Evolutionary conservation across 2,113 vertebrate species (phyloP).

Genomic region (Nicator chloris): DNA sequence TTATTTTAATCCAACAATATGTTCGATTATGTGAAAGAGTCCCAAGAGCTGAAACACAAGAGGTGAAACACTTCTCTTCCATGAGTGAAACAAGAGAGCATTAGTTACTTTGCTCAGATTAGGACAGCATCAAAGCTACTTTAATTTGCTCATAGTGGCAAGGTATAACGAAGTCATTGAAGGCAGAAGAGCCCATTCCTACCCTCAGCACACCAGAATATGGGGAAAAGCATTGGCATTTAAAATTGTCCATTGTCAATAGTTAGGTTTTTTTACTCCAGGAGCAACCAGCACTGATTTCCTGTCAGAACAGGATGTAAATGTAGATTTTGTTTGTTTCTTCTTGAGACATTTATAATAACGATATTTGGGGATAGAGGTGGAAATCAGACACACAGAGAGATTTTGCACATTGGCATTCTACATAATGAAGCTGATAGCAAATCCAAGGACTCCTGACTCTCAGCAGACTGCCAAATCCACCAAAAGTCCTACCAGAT

Average conservation of each 20-base stretch:
- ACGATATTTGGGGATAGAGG: neutral
- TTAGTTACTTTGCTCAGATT: neutral
- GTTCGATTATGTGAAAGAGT: neutral
- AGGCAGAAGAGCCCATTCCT: neutral
- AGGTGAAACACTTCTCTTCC: neutral
- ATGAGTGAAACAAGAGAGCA: neutral
- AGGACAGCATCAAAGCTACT: neutral
- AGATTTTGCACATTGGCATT: neutral
- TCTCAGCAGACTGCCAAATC: neutral
- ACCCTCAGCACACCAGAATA: neutral
- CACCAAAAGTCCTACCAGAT: neutral
- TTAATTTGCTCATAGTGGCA: neutral
- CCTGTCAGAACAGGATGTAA: neutral
- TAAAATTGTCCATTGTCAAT: neutral
- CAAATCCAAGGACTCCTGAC: neutral
- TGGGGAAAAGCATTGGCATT: neutral
- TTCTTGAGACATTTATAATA: neutral
- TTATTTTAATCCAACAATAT: neutral
- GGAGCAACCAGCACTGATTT: neutral
- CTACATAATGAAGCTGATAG: neutral
- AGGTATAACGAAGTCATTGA: neutral
- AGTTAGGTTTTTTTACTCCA: neutral
- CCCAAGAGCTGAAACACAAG: neutral
- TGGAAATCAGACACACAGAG: neutral
- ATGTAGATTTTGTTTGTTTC: neutral